Percentiles rank a stretch among this genome's conserved stretches.
phyloP scores from a whole-genome alignment of 92 coral and sea anemone species.

The Pocillopora grandis region DNA sequence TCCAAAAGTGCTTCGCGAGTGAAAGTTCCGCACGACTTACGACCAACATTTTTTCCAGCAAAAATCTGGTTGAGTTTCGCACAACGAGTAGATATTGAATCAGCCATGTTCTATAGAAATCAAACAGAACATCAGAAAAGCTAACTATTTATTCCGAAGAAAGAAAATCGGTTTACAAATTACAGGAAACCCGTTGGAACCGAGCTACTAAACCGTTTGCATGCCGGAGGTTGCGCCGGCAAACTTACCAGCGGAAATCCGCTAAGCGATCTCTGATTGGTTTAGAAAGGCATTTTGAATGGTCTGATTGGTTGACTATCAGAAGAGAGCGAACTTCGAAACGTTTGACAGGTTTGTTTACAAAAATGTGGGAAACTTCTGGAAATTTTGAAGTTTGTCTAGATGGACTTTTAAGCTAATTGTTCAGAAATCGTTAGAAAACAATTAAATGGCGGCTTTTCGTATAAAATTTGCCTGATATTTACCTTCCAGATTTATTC shows the following conservation, averaged over 20 bases:
- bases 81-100: slow-evolving; percentile 81
- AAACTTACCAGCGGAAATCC: slow-evolving; percentile 19
- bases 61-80: slow-evolving; percentile 82
- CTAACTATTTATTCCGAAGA: background rate
- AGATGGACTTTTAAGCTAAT: background rate
- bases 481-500: too few species aligned
- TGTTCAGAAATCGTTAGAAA: background rate
- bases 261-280: slow-evolving; percentile 26
- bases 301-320: slow-evolving; percentile 26
- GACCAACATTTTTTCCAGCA: slow-evolving; percentile 75
- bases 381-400: background rate
- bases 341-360: background rate
- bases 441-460: too few species aligned
- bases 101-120: slow-evolving; percentile 44
- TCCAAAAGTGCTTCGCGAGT: slow-evolving; percentile 91
- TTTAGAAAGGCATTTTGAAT: background rate
- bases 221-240: slow-evolving; percentile 11
- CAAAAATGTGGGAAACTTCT: background rate
- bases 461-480: too few species aligned
- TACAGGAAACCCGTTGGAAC: slow-evolving; percentile 4
- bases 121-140: slow-evolving; percentile 16
- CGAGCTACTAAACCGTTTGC: slow-evolving; percentile 28
- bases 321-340: slow-evolving; percentile 48
- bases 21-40: slow-evolving; percentile 49
- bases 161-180: background rate